These are phyloP conservation scores for Seira musarum DNA, from an alignment of 2,888 invertebrate species.

Conservation along the genomic window DNA sequence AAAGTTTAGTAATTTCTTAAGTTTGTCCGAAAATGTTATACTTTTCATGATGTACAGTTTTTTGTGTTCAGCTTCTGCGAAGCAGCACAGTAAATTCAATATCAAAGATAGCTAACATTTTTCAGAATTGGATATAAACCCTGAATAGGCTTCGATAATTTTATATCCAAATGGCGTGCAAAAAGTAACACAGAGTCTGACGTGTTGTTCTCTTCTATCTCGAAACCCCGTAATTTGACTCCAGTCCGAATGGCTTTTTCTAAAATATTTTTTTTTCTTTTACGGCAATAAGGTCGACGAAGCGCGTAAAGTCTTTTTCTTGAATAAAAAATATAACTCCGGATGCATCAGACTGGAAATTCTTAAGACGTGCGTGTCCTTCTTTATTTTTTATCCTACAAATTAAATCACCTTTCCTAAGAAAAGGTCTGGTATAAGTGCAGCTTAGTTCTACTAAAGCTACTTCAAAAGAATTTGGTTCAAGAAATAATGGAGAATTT, in stretches of 20 bases:
- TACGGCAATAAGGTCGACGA: neutral
- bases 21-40: too few species aligned
- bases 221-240: neutral
- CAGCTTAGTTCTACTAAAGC: neutral
- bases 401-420: neutral
- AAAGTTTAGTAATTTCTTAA: neutral
- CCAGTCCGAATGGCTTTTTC: neutral
- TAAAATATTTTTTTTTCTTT: neutral
- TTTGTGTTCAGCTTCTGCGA: too few species aligned
- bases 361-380: neutral
- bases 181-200: too few species aligned
- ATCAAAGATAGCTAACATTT: too few species aligned
- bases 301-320: neutral
- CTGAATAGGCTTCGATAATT: too few species aligned
- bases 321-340: neutral
- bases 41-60: too few species aligned
- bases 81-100: too few species aligned
- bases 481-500: neutral
- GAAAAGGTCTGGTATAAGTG: neutral
- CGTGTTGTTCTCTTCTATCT: too few species aligned
- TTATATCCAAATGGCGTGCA: too few species aligned
- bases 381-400: neutral
- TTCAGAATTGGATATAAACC: too few species aligned
- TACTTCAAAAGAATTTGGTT: neutral
- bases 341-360: neutral